Evolutionary conservation across 2,113 vertebrate genomes (phyloP).

Genomic region (Oryctolagus cuniculus): mOryCun1.1 NC_091437.1:53354501-53355000

Average conservation of each 20-base stretch:
- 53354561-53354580: neutral
- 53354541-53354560: neutral
- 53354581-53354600: neutral
- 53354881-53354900: too few relatives aligned
- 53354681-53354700: slow-evolving; percentile 18
- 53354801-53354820: too few relatives aligned
- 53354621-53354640: neutral
- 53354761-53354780: slow-evolving; percentile 70
- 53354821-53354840: too few relatives aligned
- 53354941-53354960: too few relatives aligned
- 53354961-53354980: too few relatives aligned
- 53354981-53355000: too few relatives aligned
- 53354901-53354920: too few relatives aligned
- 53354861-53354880: too few relatives aligned
- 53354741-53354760: slow-evolving; percentile 37
- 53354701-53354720: slow-evolving; percentile 60
- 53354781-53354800: neutral
- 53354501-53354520: neutral
- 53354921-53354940: too few relatives aligned
- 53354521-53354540: neutral
- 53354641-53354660: slow-evolving; percentile 7
- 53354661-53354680: slow-evolving; percentile 41
- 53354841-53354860: too few relatives aligned
- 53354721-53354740: neutral
- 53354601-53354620: neutral